Conservation (phyloP, 2,888 invertebrate species). For the Diaphora mendica region DNA sequence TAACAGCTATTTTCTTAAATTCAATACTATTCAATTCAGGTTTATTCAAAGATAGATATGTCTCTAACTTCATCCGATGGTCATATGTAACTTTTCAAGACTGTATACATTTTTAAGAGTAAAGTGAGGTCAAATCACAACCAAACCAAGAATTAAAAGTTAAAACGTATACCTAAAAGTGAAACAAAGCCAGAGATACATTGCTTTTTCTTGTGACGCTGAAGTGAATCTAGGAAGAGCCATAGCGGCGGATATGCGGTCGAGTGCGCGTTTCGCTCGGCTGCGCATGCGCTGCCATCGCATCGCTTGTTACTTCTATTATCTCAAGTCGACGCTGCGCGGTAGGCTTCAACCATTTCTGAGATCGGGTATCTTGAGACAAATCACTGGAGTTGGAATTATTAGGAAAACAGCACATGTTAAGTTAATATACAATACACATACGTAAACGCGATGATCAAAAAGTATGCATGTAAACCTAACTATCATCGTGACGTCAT, state of each 20-base stretch:
- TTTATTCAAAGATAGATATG: neutral
- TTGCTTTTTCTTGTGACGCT: slow-evolving; percentile 44
- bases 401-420: slow-evolving; percentile 29
- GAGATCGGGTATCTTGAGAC: slow-evolving; percentile 72
- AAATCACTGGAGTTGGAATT: slow-evolving; percentile 58
- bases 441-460: too few species aligned
- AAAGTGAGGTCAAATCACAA: neutral
- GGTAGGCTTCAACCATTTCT: slow-evolving; percentile 69
- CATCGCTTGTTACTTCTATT: slow-evolving; percentile 80
- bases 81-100: neutral
- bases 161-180: slow-evolving; percentile 36
- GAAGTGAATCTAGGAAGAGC: slow-evolving; percentile 74
- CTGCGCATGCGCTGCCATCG: slow-evolving; percentile 76
- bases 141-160: neutral
- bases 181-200: slow-evolving; percentile 47
- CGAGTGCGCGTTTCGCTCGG: slow-evolving; percentile 79
- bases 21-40: neutral
- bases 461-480: too few species aligned
- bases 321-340: slow-evolving; percentile 67
- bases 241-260: slow-evolving; percentile 82
- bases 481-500: neutral
- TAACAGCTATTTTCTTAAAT: neutral
- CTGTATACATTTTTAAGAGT: neutral
- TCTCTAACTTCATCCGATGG: neutral
- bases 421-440: neutral